A percentile compares a stretch with the other conserved stretches of the same genome.
phyloP scores from a whole-genome alignment of 2,797 vertebrate species.

The Sebastes cheni region DNA sequence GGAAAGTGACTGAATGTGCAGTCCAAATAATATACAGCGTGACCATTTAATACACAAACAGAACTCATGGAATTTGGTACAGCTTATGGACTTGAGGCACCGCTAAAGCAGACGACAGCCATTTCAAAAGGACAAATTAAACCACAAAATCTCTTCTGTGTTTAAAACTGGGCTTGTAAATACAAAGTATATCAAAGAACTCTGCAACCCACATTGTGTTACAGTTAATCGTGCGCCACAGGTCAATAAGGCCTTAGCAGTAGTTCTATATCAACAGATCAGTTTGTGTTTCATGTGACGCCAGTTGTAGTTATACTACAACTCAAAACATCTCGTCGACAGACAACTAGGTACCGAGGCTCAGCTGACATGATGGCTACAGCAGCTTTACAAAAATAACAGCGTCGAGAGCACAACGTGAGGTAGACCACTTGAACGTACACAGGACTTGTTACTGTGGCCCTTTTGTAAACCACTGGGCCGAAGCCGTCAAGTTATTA shows the following conservation, averaged over 20 bases:
- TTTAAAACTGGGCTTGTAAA: slow-evolving; percentile 22
- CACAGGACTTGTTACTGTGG: slow-evolving; percentile 21
- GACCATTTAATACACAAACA: slow-evolving; percentile 19
- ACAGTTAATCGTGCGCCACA: slow-evolving; percentile 3
- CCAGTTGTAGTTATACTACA: background rate
- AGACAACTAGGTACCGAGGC: background rate
- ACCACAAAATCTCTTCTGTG: slow-evolving; percentile 13
- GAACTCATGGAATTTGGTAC: slow-evolving; percentile 38
- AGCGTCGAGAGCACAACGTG: slow-evolving; percentile 69
- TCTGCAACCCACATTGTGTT: background rate
- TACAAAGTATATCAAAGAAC: slow-evolving; percentile 7
- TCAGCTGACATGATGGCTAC: slow-evolving; percentile 32
- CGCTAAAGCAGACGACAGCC: background rate
- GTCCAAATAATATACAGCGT: slow-evolving; percentile 35
- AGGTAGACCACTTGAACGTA: slow-evolving; percentile 78
- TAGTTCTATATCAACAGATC: slow-evolving; percentile 1
- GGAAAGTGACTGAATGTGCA: slow-evolving; percentile 16
- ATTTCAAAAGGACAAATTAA: slow-evolving; percentile 6
- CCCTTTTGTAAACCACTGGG: slow-evolving; percentile 51
- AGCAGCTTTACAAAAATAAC: slow-evolving; percentile 68
- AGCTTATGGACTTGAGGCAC: slow-evolving; percentile 39
- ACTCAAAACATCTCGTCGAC: slow-evolving; percentile 7
- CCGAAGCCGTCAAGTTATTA: slow-evolving; percentile 30
- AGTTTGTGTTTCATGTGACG: background rate
- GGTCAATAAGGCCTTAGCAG: background rate